A percentile compares a stretch with the other conserved stretches of the same genome.
phyloP scores from a whole-genome alignment of 1,140 invertebrate genomes.

The Onthophagus taurus region DNA sequence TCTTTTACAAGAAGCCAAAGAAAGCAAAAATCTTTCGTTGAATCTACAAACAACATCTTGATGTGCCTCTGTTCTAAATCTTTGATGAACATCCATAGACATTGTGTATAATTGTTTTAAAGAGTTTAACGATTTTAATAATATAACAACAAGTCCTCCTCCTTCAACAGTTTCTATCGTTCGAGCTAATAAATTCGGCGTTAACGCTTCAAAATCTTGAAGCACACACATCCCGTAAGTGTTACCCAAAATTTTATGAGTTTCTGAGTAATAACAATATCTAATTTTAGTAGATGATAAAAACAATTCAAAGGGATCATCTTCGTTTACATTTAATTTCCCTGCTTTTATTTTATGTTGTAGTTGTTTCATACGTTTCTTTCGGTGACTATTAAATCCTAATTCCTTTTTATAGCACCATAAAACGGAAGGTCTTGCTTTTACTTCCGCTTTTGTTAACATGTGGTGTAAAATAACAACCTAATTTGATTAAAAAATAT shows the following conservation, averaged over 20 bases:
- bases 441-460: constrained; percentile 86
- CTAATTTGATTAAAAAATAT: constrained; percentile 40
- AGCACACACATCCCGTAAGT: constrained; percentile 96
- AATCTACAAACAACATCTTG: constrained; percentile 87
- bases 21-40: constrained; percentile 93
- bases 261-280: constrained; percentile 96
- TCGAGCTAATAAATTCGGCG: constrained; percentile 94
- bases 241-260: constrained; percentile 95
- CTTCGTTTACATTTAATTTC: constrained; percentile 85
- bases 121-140: constrained; percentile 79
- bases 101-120: constrained; percentile 93
- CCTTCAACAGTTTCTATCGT: constrained; percentile 99
- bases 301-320: constrained; percentile 96
- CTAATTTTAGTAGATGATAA: constrained; percentile 92
- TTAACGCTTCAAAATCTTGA: constrained; percentile 98
- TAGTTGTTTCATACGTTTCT: constrained; percentile 83
- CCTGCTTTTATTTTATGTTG: constrained; percentile 83
- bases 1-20: constrained; percentile 74
- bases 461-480: constrained; percentile 96
- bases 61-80: constrained; percentile 89
- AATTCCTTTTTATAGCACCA: constrained; percentile 99
- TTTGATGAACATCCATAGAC: constrained; percentile 97
- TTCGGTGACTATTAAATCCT: constrained; percentile 88
- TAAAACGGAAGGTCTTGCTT: constrained; percentile 82
- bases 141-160: constrained; percentile 85